These are phyloP conservation scores for Sebastes miniatus DNA, from an alignment of 2,797 vertebrate genomes.

Conservation along the genomic window DNA sequence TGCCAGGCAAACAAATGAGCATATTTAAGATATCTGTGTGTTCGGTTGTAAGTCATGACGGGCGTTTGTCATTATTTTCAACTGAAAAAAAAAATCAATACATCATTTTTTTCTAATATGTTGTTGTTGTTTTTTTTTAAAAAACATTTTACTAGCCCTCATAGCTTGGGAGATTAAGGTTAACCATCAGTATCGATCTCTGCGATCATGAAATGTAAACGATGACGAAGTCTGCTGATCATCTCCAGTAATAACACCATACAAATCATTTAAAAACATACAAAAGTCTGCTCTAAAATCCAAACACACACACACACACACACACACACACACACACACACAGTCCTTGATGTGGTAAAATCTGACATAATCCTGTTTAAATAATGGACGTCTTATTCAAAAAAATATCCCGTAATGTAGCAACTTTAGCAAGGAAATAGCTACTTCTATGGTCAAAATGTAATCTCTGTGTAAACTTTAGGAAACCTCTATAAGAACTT, in stretches of 20 bases:
- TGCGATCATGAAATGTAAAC: conserved; percentile 42
- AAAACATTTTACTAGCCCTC: neutral
- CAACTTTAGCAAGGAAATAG: neutral
- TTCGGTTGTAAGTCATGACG: neutral
- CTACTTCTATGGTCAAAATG: neutral
- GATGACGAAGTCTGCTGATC: conserved; percentile 38
- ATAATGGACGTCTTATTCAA: neutral
- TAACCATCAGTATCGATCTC: neutral
- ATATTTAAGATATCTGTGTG: neutral
- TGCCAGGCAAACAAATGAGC: neutral
- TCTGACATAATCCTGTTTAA: conserved; percentile 8
- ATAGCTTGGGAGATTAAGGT: neutral
- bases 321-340: neutral
- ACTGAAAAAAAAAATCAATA: neutral
- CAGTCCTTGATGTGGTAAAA: neutral
- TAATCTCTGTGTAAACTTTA: neutral
- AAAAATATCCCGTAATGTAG: neutral
- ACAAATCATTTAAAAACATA: conserved; percentile 26
- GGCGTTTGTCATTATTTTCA: neutral
- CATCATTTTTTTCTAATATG: neutral
- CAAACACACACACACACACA: neutral
- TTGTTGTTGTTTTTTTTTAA: neutral
- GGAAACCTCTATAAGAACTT: neutral
- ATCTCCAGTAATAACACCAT: conserved; percentile 42
- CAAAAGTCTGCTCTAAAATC: neutral